Conservation (phyloP, 2,113 vertebrate species). For the Semnornis frantzii region DNA sequence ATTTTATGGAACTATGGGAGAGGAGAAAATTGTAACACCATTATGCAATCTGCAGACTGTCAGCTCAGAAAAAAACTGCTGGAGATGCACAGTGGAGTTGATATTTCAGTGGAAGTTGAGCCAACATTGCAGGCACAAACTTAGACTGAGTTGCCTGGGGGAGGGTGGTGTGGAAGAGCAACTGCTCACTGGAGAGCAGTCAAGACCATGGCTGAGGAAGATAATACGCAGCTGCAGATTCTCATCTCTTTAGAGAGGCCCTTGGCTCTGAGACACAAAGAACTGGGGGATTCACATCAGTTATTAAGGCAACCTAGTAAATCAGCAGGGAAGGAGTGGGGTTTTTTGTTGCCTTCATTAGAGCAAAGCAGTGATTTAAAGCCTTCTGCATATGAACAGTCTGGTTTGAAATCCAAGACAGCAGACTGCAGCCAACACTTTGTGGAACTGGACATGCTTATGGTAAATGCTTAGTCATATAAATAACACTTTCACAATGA, state of each 20-base stretch:
- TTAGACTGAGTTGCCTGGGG: not conserved
- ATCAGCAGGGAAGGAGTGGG: not conserved
- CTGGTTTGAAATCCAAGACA: not conserved
- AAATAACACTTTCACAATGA: not conserved
- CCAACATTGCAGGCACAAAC: not conserved
- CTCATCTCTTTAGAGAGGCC: not conserved
- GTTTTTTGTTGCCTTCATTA: not conserved
- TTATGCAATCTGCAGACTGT: not conserved
- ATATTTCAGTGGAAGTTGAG: not conserved
- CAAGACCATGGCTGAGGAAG: not conserved
- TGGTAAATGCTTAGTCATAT: not conserved
- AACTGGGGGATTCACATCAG: not conserved
- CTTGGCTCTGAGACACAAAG: not conserved
- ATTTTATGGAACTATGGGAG: not conserved
- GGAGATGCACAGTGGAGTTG: not conserved
- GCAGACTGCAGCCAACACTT: not conserved
- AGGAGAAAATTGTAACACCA: not conserved
- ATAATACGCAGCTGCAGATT: conserved; percentile 11
- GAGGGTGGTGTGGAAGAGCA: not conserved
- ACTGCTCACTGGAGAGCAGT: not conserved
- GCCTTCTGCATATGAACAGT: not conserved
- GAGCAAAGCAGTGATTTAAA: not conserved
- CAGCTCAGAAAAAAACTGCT: not conserved
- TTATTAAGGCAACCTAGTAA: not conserved
- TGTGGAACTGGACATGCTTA: not conserved